Percentiles rank a stretch among this genome's conserved stretches.
Conservation (phyloP, 1,140 invertebrate genomes). For the Cydia splendana region DNA sequence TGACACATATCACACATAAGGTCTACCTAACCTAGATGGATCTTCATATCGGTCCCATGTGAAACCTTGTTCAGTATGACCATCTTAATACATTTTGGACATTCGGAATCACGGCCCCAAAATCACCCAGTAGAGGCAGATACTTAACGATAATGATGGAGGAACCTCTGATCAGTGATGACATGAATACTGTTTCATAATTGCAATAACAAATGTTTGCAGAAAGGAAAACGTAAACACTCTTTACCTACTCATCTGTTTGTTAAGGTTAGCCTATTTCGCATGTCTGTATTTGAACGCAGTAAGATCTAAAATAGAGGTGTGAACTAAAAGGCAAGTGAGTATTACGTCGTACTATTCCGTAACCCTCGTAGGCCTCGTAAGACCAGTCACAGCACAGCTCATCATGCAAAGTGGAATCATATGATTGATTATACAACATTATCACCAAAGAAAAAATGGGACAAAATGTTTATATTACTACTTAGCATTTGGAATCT, state of each 20-base stretch:
- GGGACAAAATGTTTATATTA: neutral
- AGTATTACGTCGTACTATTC: neutral
- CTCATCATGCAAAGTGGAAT: neutral
- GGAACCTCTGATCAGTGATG: no score
- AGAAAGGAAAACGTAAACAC: no score
- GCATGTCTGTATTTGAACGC: neutral
- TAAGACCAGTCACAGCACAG: neutral
- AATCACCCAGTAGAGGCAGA: no score
- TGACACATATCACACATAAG: neutral
- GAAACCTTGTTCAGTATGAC: no score
- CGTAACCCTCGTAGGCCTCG: neutral
- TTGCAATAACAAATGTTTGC: no score
- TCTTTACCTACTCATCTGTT: neutral
- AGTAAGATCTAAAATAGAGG: neutral
- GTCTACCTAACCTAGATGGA: no score
- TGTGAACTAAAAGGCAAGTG: neutral
- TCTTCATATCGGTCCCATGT: no score
- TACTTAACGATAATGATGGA: no score
- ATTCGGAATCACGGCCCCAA: no score
- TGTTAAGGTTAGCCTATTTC: neutral
- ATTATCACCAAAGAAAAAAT: neutral
- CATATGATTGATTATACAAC: slow-evolving; percentile 6
- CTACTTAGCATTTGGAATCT: neutral
- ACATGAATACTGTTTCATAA: no score
- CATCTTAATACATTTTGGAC: no score